Evolutionary conservation across 2,888 invertebrate species (phyloP), one percentile per base, ranked within the genome.

Genomic region (Spilarctia lutea): DNA sequence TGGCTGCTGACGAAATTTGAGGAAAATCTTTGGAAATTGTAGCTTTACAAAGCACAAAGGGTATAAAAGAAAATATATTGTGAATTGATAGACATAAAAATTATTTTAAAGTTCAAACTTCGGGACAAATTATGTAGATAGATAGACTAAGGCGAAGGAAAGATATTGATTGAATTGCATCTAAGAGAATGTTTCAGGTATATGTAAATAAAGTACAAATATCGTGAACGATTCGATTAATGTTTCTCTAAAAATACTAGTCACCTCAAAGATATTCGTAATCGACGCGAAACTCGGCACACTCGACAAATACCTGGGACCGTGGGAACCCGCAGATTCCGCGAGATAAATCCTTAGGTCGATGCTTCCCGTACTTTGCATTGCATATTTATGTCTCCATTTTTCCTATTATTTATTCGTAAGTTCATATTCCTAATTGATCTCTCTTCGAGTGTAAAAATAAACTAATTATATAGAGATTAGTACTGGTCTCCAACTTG

Each of bases 321-420:
- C 92, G 92, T 92, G 92, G 90, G 92, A 92, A 92, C 89, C 81
- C 77, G 80, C 80, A 82, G 87, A 88, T 89, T 88, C 91, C 83
- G 84, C 84, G 85, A 86, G 88, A 90, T 91, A 90, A 92, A 92
- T 91, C 89, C 91, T 86, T 90, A 85, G 88, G 85, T 79, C 86
- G 87, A 83, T 85, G 86, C 86, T 86, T 86, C 87, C 85, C 82
- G 80, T 85, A 83, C 86, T 91, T 87, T 89, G 89, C 88, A 88
- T 90, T 86, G 81, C 86, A 90, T 90, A 91, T 89, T 89, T 89
- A 87, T 86, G 86, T 89, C 85, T 85, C 83, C 77, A 76, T 80
- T 86, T 86, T 81, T 84, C 84, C 79, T 75, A 78, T 2, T n/a
- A 27, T 24, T 2, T 56, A 56, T 56, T 24, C 52, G 52, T 56